Base-by-base conservation (phyloP, 1,140 invertebrate genomes). In the Drosophila nigrodunni region DNA sequence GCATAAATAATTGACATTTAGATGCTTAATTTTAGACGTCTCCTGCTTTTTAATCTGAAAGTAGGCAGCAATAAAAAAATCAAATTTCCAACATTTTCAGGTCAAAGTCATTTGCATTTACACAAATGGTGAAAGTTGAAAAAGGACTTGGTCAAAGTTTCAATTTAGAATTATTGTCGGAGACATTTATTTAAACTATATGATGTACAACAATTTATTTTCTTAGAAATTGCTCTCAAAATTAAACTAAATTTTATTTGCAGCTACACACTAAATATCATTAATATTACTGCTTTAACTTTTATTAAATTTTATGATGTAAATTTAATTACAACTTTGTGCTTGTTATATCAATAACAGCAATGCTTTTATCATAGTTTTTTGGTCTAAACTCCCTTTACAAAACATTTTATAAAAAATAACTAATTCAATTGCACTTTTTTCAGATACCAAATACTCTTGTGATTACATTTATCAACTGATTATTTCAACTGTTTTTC, bases 1-100 rank as follows among this genome's bases (percentile, higher is more conserved):
- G 67, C 57, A 69, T 69, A 69, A 61, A 61, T 61, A 69, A 60
- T 52, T 69, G 46, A 50, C 55, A 59, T 30, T 58, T 37, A 25
- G 11, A 50, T 50, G 11, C 18, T 15, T 41, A 13, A 21, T 34
- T 46, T 15, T n/a, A 46, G 39, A 37, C 54, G 54, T 21, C 57
- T 43, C 41, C 41, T 43, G 1, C 41, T 46, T 30, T 21, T 30
- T 44, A 30, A 46, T 30, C 30, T 59, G 41, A 59, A 59, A 59
- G 41, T 44, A 43, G 7, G 8, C 11, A 15, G 3, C 18, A 41
- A 18, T 41, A n/a, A 37, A 55, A 57, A 43, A 43, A 1, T 13
- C 15, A 35, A n/a, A 30, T 35, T 8, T 2, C 25, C 7, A 7
- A 15, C 30, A 43, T 43, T 43, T 13, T 43, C 41, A 43, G 34